Percentiles rank a stretch among this genome's conserved stretches.
These are phyloP conservation scores for Protula sp. DNA, from an alignment of 2,888 invertebrate species.

Conservation along the genomic window DNA sequence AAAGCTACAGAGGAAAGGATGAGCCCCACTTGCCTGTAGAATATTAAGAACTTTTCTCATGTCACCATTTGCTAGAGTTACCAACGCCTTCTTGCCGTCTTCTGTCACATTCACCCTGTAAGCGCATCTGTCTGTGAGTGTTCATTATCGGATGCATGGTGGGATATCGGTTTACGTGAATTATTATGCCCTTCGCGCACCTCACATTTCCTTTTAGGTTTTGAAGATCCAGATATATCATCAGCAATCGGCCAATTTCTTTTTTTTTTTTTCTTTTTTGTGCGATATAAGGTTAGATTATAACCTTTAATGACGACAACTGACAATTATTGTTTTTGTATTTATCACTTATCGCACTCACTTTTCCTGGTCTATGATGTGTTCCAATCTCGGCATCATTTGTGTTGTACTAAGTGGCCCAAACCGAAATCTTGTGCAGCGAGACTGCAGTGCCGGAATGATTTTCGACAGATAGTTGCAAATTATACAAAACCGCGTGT, in stretches of 20 bases:
- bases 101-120: slow-evolving; percentile 20
- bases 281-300: no score
- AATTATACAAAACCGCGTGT: slow-evolving; percentile 96
- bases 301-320: no score
- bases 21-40: no score
- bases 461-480: slow-evolving; percentile 98
- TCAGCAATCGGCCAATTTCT: no score
- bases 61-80: slow-evolving; percentile 84
- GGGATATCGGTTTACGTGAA: no score
- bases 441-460: slow-evolving; percentile 95
- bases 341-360: no score
- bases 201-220: no score
- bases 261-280: no score
- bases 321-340: no score
- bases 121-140: neutral
- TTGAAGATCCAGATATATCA: no score
- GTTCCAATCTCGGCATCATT: slow-evolving; percentile 80
- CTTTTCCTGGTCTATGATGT: slow-evolving; percentile 79
- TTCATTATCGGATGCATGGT: neutral
- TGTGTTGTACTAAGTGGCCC: slow-evolving; percentile 80
- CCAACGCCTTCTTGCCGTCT: slow-evolving; percentile 21
- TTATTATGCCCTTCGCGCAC: no score
- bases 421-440: slow-evolving; percentile 94
- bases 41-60: slow-evolving; percentile 97
- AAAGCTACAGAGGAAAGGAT: no score